Percentiles rank a stretch among this genome's conserved stretches.
Evolutionary conservation across 2,113 vertebrate species (phyloP).

Genomic region (Myotis brandtii): DNA sequence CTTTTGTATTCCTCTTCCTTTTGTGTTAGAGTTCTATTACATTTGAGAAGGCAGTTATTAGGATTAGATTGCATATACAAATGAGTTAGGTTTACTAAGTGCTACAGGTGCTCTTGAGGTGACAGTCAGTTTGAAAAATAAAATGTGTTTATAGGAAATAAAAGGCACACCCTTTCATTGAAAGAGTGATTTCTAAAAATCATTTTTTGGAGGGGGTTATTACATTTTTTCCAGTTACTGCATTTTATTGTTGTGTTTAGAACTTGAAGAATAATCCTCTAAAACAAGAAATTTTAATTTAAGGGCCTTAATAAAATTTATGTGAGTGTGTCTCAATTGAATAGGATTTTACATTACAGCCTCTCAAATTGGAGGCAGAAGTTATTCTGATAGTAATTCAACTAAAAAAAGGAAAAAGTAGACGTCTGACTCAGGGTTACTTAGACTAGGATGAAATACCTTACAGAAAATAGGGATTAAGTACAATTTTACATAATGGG

Average conservation of each 20-base stretch:
- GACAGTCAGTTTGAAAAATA: constrained; percentile 38
- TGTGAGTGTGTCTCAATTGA: constrained; percentile 49
- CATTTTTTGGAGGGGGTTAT: neutral
- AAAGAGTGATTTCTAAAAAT: constrained; percentile 50
- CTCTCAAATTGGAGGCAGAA: constrained; percentile 1
- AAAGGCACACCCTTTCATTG: constrained; percentile 38
- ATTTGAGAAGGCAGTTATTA: constrained; percentile 48
- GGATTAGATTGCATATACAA: constrained; percentile 30
- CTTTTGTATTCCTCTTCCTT: constrained; percentile 18
- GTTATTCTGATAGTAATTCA: constrained; percentile 8
- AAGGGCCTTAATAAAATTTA: constrained; percentile 70
- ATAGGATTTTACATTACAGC: neutral
- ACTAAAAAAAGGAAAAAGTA: neutral
- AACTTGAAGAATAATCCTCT: constrained; percentile 60
- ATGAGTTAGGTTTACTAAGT: constrained; percentile 18
- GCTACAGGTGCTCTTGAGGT: constrained; percentile 27
- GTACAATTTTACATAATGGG: neutral
- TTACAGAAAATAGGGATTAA: constrained; percentile 8
- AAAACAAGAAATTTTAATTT: constrained; percentile 61
- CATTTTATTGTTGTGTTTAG: constrained; percentile 68
- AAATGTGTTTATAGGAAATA: constrained; percentile 47
- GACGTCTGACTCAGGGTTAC: neutral
- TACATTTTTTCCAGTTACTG: constrained; percentile 57
- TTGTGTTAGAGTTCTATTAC: neutral
- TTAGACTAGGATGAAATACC: neutral